Evolutionary conservation across 2,113 vertebrate genomes (phyloP), one percentile per base, ranked within the genome.

Genomic region (Perognathus longimembris): DNA sequence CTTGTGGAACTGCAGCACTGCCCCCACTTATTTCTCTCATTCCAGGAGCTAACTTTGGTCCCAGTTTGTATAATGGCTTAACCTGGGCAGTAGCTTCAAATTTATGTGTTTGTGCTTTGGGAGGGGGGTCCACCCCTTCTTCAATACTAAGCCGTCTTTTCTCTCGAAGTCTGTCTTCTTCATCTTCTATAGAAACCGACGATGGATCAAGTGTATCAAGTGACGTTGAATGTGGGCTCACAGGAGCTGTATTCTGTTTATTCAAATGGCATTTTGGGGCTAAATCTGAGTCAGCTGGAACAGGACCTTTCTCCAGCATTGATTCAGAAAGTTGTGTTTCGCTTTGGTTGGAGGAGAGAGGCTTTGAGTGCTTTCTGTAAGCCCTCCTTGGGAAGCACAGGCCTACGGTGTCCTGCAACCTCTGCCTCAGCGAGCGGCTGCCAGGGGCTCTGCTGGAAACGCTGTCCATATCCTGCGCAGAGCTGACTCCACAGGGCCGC

Each of bases 231-330:
- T 99, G 99, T 74, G 99, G 99, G 97, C 99, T 99, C 95, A 99
- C 99, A 0, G 99, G 99, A 0, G 99, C 99, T 1, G 99, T 99
- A 97, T 99, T 99, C 94, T 99, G 99, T 97, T 99, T 99, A 97
- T 99, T 99, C 96, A 99, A 96, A 97, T 99, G 99, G 99, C 99
- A 99, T 96, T 99, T 99, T 97, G 99, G 99, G 88, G 99, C 99
- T 42, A 99, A 98, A 96, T 99, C 99, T 0, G 99, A 99, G 59
- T 99, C 99, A 26, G 99, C 98, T 32, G 99, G 99, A 93, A 99
- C 99, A 92, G 99, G 99, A 92, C 99, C 99, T 94, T 99, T 99
- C 98, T 99, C 99, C 91, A 99, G 98, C 99, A 99, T 99, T 54
- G 99, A 98, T 98, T 99, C 99, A 4, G 99, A 99, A 93, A 99